A percentile compares a stretch with the other conserved stretches of the same genome.
Conservation (phyloP, 2,797 vertebrate genomes). For the Coregonus ussuriensis region DNA sequence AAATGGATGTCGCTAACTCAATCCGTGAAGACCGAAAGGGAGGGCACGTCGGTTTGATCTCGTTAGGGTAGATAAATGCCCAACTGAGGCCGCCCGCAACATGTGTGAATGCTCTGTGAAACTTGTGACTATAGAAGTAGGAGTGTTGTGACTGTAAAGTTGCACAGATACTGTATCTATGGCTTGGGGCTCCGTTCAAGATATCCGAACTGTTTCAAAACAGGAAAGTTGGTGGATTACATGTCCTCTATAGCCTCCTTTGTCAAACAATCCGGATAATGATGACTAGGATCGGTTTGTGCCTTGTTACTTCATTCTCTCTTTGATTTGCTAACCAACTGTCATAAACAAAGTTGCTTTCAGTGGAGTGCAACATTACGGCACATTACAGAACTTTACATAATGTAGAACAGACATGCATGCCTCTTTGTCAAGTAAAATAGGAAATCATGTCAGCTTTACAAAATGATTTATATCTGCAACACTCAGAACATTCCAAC, state of each 20-base stretch:
- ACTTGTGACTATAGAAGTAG: slow-evolving; percentile 56
- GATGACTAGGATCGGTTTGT: slow-evolving; percentile 39
- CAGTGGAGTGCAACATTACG: too few species aligned
- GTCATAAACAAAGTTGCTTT: too few species aligned
- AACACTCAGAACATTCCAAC: not conserved
- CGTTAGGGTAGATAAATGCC: slow-evolving; percentile 68
- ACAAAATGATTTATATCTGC: slow-evolving; percentile 37
- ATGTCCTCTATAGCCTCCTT: slow-evolving; percentile 31
- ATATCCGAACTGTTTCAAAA: slow-evolving; percentile 65
- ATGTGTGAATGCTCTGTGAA: slow-evolving; percentile 62
- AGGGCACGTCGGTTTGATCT: slow-evolving; percentile 66
- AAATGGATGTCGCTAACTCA: slow-evolving; percentile 57
- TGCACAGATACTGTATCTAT: slow-evolving; percentile 9
- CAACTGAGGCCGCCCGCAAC: slow-evolving; percentile 47
- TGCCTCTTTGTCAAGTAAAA: not conserved
- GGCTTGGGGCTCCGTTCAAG: slow-evolving; percentile 53
- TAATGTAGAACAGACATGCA: not conserved
- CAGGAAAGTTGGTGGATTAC: slow-evolving; percentile 42
- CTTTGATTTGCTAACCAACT: too few species aligned
- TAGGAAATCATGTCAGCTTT: slow-evolving; percentile 19
- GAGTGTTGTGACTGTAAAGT: slow-evolving; percentile 32
- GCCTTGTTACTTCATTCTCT: not conserved
- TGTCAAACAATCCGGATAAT: slow-evolving; percentile 34
- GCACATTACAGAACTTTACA: too few species aligned
- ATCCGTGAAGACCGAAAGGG: slow-evolving; percentile 45